Evolutionary conservation across 2,888 invertebrate genomes (phyloP).

Genomic region (Lasioglossum leucozonium): DNA sequence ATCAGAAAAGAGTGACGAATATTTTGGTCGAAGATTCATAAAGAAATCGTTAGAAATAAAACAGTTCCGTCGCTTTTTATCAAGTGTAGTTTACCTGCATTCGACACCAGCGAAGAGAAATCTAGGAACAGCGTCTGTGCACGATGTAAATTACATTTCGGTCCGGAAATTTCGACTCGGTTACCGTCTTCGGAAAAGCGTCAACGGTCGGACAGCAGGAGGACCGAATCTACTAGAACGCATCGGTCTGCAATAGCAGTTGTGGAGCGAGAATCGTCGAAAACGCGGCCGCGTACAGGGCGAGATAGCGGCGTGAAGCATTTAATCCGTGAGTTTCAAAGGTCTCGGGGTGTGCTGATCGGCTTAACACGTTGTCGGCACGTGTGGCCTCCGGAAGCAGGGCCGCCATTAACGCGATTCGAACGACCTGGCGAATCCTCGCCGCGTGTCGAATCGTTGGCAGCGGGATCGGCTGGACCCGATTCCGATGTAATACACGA

Average conservation of each 20-base stretch:
- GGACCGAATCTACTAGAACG: neutral
- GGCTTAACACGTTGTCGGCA: constrained; percentile 21
- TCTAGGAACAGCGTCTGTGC: too few species aligned
- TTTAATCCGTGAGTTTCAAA: constrained; percentile 5
- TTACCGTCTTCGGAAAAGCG: neutral
- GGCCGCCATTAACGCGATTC: constrained; percentile 54
- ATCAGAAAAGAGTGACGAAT: too few species aligned
- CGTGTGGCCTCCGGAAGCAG: constrained; percentile 17
- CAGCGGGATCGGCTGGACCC: constrained; percentile 45
- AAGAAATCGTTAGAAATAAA: too few species aligned
- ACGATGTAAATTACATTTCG: neutral
- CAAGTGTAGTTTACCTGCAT: too few species aligned
- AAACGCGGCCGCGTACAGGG: neutral
- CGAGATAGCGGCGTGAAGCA: neutral
- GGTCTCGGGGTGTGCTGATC: constrained; percentile 13
- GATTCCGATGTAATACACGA: constrained; percentile 74
- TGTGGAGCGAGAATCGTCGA: neutral
- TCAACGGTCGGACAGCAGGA: neutral
- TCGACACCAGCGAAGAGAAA: too few species aligned
- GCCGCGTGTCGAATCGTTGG: constrained; percentile 69
- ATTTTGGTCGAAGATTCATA: too few species aligned
- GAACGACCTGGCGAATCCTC: constrained; percentile 64
- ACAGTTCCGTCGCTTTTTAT: too few species aligned
- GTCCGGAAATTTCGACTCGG: neutral
- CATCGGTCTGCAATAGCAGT: neutral